A percentile compares a stretch with the other conserved stretches of the same genome.
These are phyloP conservation scores for Calcarius ornatus DNA, from an alignment of 2,113 vertebrate genomes.

Conservation along the genomic window DNA sequence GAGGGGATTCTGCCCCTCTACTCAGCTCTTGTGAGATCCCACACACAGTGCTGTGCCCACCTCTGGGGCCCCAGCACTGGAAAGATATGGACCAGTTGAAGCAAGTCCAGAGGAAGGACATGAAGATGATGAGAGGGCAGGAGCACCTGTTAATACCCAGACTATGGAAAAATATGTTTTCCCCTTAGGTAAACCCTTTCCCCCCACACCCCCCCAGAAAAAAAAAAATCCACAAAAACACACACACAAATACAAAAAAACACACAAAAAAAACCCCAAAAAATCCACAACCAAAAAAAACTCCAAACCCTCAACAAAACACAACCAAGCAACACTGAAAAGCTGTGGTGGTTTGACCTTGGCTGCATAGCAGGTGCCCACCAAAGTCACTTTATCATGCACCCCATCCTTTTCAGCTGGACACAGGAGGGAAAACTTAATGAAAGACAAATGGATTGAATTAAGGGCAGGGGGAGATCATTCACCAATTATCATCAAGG, in stretches of 20 bases:
- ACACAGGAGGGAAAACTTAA: background rate
- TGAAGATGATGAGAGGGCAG: background rate
- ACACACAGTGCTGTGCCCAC: too few relatives aligned
- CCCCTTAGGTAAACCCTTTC: background rate
- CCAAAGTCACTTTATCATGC: background rate
- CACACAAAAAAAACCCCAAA: background rate
- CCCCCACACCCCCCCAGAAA: fast-evolving
- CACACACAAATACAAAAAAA: background rate
- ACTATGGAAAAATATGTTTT: background rate
- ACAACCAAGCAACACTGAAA: background rate
- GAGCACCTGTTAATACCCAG: background rate
- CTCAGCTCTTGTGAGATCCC: background rate
- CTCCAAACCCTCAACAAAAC: background rate
- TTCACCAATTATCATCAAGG: background rate
- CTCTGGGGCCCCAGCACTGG: background rate
- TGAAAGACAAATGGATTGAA: background rate
- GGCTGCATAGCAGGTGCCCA: background rate
- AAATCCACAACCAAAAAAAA: background rate
- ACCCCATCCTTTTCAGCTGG: background rate
- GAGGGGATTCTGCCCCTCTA: background rate
- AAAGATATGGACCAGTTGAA: background rate
- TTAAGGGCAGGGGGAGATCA: background rate
- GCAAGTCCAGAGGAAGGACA: background rate
- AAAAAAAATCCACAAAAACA: background rate
- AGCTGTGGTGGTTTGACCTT: background rate